Evolutionary conservation across 2,888 invertebrate genomes (phyloP), one percentile per base, ranked within the genome.

Genomic region (Alcis repandata): DNA sequence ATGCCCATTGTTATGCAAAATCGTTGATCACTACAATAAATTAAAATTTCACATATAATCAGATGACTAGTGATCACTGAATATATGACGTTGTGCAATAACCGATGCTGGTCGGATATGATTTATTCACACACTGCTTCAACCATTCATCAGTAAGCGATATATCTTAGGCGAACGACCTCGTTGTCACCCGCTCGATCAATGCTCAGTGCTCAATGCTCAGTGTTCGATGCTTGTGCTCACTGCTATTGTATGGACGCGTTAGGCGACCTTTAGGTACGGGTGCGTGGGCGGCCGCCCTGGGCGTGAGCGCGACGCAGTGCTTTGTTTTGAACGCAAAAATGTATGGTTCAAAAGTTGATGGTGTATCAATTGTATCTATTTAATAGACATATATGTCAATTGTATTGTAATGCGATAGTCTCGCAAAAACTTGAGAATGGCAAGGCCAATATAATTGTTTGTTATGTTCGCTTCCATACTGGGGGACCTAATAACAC

Each of bases 271-370:
- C 86, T 86, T 86, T 86, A 75, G 74, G 80, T 72, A 67, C 59
- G 56, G 59, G 63, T 59, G 76, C 74, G 86, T 84, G 83, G 84
- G 86, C 76, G 80, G 74, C 59, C 70, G 70, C 79, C 79, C 80
- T 83, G 81, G 83, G 83, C 80, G 82, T 82, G 83, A 84, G 83
- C 85, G 71, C 78, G 69, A 54, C 82, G 82, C 70, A 81, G 54
- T 41, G 22, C 22, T 11, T 20, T 43, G n/a, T 52, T 60, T 33
- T 58, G 51, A 57, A 66, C 60, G 73, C 62, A 41, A 52, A 71
- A 73, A 75, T 70, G 15, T 67, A 46, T 9, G 6, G 27, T 27
- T 27, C 27, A 27, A 27, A 27, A 27, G 27, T 2, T 27, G 6
- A 27, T 27, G 6, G 2, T 27, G 2, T 27, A 27, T 27, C 27